phyloP scores from a whole-genome alignment of 2,113 vertebrate species.

The Ameiurus melas region DNA sequence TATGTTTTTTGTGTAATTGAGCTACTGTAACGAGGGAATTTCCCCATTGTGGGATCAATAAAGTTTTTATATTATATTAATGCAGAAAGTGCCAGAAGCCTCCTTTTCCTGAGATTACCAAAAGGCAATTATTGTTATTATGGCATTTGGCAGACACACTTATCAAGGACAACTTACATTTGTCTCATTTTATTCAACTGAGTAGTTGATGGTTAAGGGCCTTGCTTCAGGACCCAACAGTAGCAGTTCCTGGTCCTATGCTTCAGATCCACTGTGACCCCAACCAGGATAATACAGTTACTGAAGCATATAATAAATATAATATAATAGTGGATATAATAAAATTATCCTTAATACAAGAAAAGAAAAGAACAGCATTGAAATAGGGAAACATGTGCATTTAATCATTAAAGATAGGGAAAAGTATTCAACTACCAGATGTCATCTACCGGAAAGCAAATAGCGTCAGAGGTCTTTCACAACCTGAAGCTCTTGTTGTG shows the following conservation, averaged over 20 bases:
- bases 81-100: not conserved
- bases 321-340: no score
- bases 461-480: not conserved
- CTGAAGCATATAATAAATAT: no score
- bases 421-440: not conserved
- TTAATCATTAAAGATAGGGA: not conserved
- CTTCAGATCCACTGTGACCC: not conserved
- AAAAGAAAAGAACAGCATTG: not conserved
- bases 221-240: no score
- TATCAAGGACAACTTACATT: no score
- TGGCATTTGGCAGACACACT: no score
- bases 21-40: no score
- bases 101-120: not conserved
- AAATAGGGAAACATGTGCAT: not conserved
- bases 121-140: not conserved
- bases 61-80: no score
- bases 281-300: not conserved
- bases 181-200: no score
- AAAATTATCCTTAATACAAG: not conserved
- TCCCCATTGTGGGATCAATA: no score
- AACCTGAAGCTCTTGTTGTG: not conserved
- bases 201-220: no score
- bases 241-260: not conserved
- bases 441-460: constrained; percentile 6
- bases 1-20: no score